Evolutionary conservation across 2,888 invertebrate genomes (phyloP).

Genomic region (Habroteleia sp.): DNA sequence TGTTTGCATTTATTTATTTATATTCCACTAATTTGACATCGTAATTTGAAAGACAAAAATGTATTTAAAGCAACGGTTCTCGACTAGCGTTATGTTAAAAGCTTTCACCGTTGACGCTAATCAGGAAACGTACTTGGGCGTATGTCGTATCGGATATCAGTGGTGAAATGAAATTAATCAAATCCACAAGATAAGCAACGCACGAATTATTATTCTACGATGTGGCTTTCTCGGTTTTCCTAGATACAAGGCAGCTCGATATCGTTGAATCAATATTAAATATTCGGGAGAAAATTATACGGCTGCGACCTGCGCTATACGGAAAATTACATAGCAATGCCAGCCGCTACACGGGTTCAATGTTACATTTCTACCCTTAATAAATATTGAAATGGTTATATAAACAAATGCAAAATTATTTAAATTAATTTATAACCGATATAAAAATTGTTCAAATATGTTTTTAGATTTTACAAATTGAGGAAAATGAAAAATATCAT

Average conservation of each 20-base stretch:
- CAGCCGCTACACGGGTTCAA: constrained; percentile 11
- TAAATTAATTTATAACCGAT: too few relatives aligned
- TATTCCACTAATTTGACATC: too few relatives aligned
- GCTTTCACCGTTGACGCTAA: too few relatives aligned
- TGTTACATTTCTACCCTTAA: background rate
- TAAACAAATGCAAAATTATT: too few relatives aligned
- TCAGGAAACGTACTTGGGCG: constrained; percentile 30
- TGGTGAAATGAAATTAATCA: constrained; percentile 24
- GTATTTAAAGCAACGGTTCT: too few relatives aligned
- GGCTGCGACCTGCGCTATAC: constrained; percentile 30
- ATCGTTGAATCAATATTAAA: constrained; percentile 58
- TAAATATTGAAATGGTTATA: too few relatives aligned
- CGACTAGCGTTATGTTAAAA: too few relatives aligned
- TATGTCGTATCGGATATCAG: constrained; percentile 10
- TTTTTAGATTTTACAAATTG: too few relatives aligned
- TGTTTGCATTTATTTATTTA: too few relatives aligned
- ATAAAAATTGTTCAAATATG: too few relatives aligned
- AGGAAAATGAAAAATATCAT: too few relatives aligned
- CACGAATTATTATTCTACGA: constrained; percentile 35
- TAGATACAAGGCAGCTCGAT: constrained; percentile 58
- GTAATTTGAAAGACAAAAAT: too few relatives aligned
- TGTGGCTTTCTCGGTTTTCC: constrained; percentile 50
- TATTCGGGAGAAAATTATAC: constrained; percentile 45
- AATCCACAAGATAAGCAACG: constrained; percentile 31
- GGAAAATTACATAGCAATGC: constrained; percentile 45